Percentiles rank a stretch among this genome's conserved stretches.
These are phyloP conservation scores for Anguilla megastoma DNA, from an alignment of 2,797 vertebrate genomes.

Conservation along the genomic window DNA sequence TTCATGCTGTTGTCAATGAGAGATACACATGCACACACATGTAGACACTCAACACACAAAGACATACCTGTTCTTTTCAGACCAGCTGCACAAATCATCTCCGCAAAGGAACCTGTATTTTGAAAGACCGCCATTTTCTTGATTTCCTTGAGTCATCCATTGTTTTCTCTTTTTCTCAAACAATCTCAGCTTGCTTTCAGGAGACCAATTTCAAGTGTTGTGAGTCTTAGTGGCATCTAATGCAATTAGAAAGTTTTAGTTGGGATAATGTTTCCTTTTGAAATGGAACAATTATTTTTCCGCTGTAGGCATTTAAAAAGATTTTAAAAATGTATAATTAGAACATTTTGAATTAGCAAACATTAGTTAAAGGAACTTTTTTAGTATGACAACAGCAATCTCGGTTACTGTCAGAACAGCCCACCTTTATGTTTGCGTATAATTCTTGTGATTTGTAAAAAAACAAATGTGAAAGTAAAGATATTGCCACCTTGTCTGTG, in stretches of 20 bases:
- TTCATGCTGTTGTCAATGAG: no score
- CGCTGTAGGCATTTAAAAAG: background rate
- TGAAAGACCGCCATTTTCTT: background rate
- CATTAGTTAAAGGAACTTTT: background rate
- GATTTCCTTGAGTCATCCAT: background rate
- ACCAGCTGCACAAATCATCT: background rate
- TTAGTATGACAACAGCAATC: background rate
- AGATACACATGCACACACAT: background rate
- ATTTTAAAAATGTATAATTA: background rate
- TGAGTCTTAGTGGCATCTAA: background rate
- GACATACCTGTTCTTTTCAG: background rate
- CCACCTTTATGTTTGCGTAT: background rate
- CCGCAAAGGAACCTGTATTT: background rate
- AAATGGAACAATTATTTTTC: background rate
- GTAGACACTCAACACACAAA: background rate
- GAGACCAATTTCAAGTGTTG: background rate
- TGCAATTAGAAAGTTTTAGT: background rate
- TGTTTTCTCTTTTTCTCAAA: background rate
- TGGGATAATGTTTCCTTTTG: background rate
- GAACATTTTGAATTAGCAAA: background rate
- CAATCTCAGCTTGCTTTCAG: slow-evolving; percentile 4
- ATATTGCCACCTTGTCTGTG: background rate
- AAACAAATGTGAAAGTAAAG: background rate
- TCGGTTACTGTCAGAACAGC: background rate
- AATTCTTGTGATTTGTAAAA: background rate